Percentiles rank a stretch among this genome's conserved stretches.
These are phyloP conservation scores for Hymenochirus boettgeri DNA, from an alignment of 2,113 vertebrate species.

Conservation along the genomic window DNA sequence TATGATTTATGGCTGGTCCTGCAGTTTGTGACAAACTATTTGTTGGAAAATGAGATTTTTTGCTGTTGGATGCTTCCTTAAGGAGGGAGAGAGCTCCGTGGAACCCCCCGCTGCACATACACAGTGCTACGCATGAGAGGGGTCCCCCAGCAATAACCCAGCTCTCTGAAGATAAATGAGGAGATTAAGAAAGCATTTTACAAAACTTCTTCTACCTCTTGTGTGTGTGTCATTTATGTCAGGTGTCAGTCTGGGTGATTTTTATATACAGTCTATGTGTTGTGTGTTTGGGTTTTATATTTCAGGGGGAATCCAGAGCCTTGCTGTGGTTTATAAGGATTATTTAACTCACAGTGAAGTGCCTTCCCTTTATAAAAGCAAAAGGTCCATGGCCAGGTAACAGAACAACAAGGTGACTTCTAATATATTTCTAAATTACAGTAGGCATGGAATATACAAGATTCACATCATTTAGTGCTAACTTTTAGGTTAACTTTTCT, in stretches of 20 bases:
- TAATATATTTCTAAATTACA: too few relatives aligned
- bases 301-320: too few relatives aligned
- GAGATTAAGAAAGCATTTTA: conserved; percentile 39
- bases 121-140: conserved; percentile 41
- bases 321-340: too few relatives aligned
- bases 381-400: too few relatives aligned
- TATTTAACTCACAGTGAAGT: too few relatives aligned
- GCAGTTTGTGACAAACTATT: conserved; percentile 42
- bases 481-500: too few relatives aligned
- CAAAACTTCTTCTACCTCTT: conserved; percentile 26
- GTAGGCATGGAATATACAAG: too few relatives aligned
- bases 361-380: too few relatives aligned
- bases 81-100: conserved; percentile 16
- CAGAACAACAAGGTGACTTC: too few relatives aligned
- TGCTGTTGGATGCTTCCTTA: conserved; percentile 42
- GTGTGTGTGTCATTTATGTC: conserved; percentile 23
- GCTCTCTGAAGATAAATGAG: conserved; percentile 42
- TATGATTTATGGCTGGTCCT: conserved; percentile 42
- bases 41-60: conserved; percentile 44
- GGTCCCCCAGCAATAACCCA: conserved; percentile 40
- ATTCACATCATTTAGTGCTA: too few relatives aligned
- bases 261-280: conserved; percentile 10
- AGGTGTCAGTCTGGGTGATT: conserved; percentile 15
- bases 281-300: too few relatives aligned
- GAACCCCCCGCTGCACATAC: conserved; percentile 33